Percentiles rank a stretch among this genome's conserved stretches.
These are phyloP conservation scores for Zeuzera pyrina DNA, from an alignment of 2,888 invertebrate genomes.

Conservation along the genomic window DNA sequence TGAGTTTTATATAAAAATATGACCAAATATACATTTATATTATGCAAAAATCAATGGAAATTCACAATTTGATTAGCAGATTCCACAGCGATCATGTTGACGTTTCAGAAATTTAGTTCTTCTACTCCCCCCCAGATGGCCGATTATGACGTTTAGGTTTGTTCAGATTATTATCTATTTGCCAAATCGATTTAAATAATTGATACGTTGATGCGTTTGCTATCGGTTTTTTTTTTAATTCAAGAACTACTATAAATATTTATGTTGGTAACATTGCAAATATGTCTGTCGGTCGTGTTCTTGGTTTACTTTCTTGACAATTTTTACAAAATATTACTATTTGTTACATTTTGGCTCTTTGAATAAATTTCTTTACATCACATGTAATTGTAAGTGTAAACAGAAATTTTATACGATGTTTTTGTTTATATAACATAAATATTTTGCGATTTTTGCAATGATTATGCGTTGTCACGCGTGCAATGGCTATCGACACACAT, in stretches of 20 bases:
- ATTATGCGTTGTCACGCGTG: conserved; percentile 72
- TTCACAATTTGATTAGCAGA: conserved; percentile 54
- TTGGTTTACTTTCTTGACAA: conserved; percentile 59
- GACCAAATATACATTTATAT: conserved; percentile 23
- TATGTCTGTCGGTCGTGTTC: conserved; percentile 58
- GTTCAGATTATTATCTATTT: conserved; percentile 14
- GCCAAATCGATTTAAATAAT: no score
- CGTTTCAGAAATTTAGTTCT: conserved; percentile 62
- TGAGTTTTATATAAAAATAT: conserved; percentile 13
- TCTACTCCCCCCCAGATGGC: conserved; percentile 32
- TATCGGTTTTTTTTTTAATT: not conserved
- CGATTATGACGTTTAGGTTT: conserved; percentile 12
- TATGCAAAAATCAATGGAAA: conserved; percentile 42
- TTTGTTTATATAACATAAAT: conserved; percentile 18
- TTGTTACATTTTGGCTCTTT: conserved; percentile 28
- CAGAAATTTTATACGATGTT: conserved; percentile 22
- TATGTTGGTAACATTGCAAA: conserved; percentile 48
- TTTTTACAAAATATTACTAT: conserved; percentile 34
- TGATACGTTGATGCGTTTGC: not conserved
- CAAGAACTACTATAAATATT: not conserved
- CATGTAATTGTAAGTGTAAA: conserved; percentile 59
- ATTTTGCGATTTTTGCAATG: conserved; percentile 29
- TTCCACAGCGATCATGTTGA: conserved; percentile 62
- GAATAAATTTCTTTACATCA: conserved; percentile 30
- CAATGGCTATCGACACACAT: conserved; percentile 68